Percentiles rank a stretch among this genome's conserved stretches.
These are phyloP conservation scores for Pycnomerus fuliginosus DNA, from an alignment of 2,888 invertebrate species.

Conservation along the genomic window DNA sequence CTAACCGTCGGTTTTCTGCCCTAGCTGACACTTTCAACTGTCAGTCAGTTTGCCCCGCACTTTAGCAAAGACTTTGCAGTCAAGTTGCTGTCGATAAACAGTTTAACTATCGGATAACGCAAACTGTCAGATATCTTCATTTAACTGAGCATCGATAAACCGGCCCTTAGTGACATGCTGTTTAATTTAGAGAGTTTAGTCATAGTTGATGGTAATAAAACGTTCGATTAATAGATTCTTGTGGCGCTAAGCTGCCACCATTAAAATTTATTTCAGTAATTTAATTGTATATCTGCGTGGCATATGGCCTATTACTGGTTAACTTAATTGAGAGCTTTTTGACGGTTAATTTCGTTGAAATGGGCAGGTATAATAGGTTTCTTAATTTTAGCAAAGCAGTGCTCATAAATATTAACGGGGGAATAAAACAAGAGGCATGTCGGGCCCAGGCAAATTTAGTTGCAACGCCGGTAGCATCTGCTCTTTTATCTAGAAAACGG, in stretches of 20 bases:
- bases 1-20: too few species aligned
- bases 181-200: slow-evolving; percentile 29
- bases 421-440: slow-evolving; percentile 8
- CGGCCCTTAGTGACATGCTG: too few species aligned
- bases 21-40: too few species aligned
- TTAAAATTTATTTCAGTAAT: slow-evolving; percentile 47
- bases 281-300: slow-evolving; percentile 41
- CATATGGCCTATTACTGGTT: slow-evolving; percentile 40
- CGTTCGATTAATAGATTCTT: slow-evolving; percentile 41
- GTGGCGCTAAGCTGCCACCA: slow-evolving; percentile 39
- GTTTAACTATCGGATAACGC: too few species aligned
- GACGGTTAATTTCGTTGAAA: slow-evolving; percentile 16
- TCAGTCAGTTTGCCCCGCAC: too few species aligned
- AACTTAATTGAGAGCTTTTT: slow-evolving; percentile 25
- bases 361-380: too few species aligned
- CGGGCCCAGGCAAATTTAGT: slow-evolving; percentile 20
- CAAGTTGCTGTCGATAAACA: too few species aligned
- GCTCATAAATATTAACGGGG: slow-evolving; percentile 12
- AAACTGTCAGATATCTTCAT: too few species aligned
- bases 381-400: too few species aligned
- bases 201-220: slow-evolving; percentile 45
- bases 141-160: too few species aligned
- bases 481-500: slow-evolving; percentile 27
- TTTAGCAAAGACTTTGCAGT: too few species aligned
- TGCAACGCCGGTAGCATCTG: slow-evolving; percentile 25